phyloP scores from a whole-genome alignment of 2,888 invertebrate species.

The Polydrusus tereticollis region DNA sequence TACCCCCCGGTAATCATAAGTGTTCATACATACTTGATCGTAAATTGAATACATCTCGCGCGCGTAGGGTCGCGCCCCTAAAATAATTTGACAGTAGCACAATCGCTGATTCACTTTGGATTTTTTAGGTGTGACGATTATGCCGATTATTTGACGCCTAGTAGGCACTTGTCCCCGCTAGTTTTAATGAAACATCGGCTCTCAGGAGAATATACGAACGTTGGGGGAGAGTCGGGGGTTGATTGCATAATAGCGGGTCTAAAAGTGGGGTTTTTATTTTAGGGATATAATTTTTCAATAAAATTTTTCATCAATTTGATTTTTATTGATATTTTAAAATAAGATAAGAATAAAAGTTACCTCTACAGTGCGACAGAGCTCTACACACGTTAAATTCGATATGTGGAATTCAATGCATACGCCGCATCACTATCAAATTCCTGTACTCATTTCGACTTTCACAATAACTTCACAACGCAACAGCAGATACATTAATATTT shows the following conservation, averaged over 20 bases:
- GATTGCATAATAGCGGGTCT: slow-evolving; percentile 26
- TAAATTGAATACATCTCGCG: slow-evolving; percentile 65
- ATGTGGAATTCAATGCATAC: no score
- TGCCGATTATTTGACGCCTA: slow-evolving; percentile 68
- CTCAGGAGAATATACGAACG: slow-evolving; percentile 38
- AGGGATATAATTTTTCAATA: not conserved
- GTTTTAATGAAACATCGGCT: slow-evolving; percentile 67
- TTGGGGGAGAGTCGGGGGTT: slow-evolving; percentile 5
- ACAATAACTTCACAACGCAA: no score
- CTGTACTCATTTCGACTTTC: no score
- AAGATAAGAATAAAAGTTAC: no score
- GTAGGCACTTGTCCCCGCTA: slow-evolving; percentile 55
- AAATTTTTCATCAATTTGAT: not conserved
- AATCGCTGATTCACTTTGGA: slow-evolving; percentile 80
- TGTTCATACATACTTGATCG: slow-evolving; percentile 67
- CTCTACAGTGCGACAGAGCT: no score
- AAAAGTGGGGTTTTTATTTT: slow-evolving; percentile 10
- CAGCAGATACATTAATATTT: no score
- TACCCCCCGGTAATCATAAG: slow-evolving; percentile 63
- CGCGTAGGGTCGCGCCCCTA: slow-evolving; percentile 68
- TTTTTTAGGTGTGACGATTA: slow-evolving; percentile 67
- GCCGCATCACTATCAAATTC: no score
- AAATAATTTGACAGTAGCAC: slow-evolving; percentile 78
- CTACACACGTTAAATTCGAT: no score
- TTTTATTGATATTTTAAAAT: no score